Conservation (phyloP, 1,140 invertebrate genomes). For the Physella acuta region DNA sequence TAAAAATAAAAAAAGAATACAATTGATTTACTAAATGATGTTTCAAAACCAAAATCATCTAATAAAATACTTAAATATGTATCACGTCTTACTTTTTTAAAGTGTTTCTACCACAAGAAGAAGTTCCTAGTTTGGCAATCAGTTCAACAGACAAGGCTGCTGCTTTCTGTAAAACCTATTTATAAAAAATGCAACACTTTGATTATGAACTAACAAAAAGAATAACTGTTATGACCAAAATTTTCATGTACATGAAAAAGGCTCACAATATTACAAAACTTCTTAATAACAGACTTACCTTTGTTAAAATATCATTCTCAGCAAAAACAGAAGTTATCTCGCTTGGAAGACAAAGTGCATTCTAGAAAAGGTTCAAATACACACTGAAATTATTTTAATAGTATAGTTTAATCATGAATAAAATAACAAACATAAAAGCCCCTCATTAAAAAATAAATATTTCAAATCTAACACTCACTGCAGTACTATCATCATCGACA, state of each 20-base stretch:
- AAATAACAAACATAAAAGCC: constrained; percentile 1
- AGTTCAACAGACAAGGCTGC: not conserved
- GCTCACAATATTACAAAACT: no score
- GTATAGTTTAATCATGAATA: no score
- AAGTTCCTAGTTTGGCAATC: not conserved
- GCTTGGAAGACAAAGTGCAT: constrained; percentile 7
- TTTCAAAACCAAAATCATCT: not conserved
- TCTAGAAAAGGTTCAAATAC: not conserved
- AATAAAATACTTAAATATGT: not conserved
- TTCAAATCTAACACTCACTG: not conserved
- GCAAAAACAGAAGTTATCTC: constrained; percentile 11
- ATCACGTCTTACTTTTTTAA: constrained; percentile 8
- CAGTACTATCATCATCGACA: not conserved
- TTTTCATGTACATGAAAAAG: no score
- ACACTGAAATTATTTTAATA: constrained; percentile 3
- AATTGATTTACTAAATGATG: not conserved
- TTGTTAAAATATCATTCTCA: constrained; percentile 11
- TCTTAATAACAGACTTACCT: constrained; percentile 11
- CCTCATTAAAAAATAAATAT: not conserved
- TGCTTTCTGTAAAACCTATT: constrained; percentile 14
- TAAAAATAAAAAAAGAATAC: constrained; percentile 2
- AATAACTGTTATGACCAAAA: no score
- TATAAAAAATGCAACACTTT: no score
- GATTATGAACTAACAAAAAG: no score
- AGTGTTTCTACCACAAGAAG: not conserved